Base-by-base conservation (phyloP, 2,888 invertebrate species). In the Brachyopa scutellaris region DNA sequence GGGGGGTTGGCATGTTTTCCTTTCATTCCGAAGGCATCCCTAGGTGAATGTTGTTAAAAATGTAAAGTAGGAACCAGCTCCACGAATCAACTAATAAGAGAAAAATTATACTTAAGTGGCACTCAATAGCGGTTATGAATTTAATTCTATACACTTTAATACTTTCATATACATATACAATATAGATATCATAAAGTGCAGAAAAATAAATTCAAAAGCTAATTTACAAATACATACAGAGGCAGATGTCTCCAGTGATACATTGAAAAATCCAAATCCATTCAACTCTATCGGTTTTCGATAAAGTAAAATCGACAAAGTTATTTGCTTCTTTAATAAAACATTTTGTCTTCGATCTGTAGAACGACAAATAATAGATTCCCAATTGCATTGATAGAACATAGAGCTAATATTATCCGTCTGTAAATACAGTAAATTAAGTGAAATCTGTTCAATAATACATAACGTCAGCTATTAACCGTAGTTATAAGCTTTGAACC, bases 381-480 rank as follows among this genome's bases (percentile, higher is more conserved):
- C 85, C 86, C 86, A 86, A 49, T 85, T 85, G 13, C 82, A 84
- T 13, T 79, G 59, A 66, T 86, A 86, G 53, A 84, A 86, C 40
- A 70, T 82, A 13, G 85, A 84, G 47, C 86, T 85, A 38, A 85
- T 61, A 0, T 84, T 53, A 67, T 86, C 55, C 8, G 86, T 86
- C 86, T 86, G 23, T 9, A 17, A 26, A 13, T 7, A 57, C 0
- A 31, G 17, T n/a, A n/a, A 17, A 1, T 2, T 0, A 19, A 7
- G 9, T 8, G 33, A 7, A 11, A 7, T 5, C 0, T 5, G 13
- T 17, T 17, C 9, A 1, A 6, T 7, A 2, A 23, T 13, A n/a
- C 11, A 7, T 17, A 1, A n/a, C n/a, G n/a, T n/a, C n/a, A 9
- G 4, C 1, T 40, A 59, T 49, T 42, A 23, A 85, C 85, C 45